These are phyloP conservation scores for Ephydatia muelleri DNA, from an alignment of 37 sponge, comb jelly and placozoan genomes.

Conservation along the genomic window DNA sequence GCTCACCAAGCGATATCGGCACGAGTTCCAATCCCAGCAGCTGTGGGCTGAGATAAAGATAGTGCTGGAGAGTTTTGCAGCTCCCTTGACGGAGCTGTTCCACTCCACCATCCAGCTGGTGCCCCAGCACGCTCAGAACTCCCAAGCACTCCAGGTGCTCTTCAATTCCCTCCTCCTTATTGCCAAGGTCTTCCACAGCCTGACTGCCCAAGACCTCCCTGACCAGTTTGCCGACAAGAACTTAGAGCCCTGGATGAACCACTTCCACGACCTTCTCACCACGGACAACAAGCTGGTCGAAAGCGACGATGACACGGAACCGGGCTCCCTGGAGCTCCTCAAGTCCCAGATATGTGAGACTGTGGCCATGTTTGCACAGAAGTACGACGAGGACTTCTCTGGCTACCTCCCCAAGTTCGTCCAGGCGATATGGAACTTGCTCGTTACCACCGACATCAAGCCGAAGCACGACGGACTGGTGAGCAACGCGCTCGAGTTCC, in stretches of 20 bases:
- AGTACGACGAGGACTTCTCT: conserved; percentile 96
- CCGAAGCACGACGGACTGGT: conserved; percentile 92
- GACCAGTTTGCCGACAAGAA: conserved; percentile 97
- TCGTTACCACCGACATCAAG: conserved; percentile 83
- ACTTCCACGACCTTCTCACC: conserved; percentile 80
- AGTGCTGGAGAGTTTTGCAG: conserved; percentile 89
- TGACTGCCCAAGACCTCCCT: conserved; percentile 93
- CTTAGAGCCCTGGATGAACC: conserved; percentile 91
- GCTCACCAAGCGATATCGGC: conserved; percentile 90
- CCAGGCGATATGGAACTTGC: conserved; percentile 85
- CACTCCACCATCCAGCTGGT: conserved; percentile 77
- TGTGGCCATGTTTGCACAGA: conserved; percentile 95
- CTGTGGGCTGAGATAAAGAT: conserved; percentile 94
- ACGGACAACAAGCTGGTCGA: conserved; percentile 83
- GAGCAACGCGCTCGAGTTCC: conserved; percentile 94
- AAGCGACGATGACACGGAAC: conserved; percentile 86
- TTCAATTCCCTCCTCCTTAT: conserved; percentile 92
- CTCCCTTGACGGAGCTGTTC: conserved; percentile 83
- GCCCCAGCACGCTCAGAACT: conserved; percentile 73
- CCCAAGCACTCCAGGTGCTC: conserved; percentile 72
- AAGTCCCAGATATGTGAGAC: conserved; percentile 94
- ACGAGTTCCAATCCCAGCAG: conserved; percentile 94
- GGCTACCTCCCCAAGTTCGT: conserved; percentile 87
- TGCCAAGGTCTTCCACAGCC: conserved; percentile 90
- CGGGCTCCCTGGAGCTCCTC: conserved; percentile 87